Conservation (phyloP, 2,888 invertebrate genomes). For the Pyrocoelia pectoralis region DNA sequence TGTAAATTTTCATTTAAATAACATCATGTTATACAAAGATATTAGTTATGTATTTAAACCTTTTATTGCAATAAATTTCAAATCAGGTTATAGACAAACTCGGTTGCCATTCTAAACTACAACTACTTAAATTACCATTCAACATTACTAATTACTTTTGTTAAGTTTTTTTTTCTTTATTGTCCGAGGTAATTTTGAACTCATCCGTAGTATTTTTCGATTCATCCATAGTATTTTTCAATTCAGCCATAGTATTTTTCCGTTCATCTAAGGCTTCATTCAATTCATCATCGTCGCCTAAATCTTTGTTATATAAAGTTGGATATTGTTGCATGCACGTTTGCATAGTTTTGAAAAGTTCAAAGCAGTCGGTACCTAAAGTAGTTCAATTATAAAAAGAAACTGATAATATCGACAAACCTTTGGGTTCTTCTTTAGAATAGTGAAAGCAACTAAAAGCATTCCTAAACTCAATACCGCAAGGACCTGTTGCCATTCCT, state of each 20-base stretch:
- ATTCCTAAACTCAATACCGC: constrained; percentile 90
- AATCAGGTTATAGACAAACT: too few species aligned
- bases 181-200: too few species aligned
- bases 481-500: constrained; percentile 97
- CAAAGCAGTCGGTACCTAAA: constrained; percentile 82
- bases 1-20: too few species aligned
- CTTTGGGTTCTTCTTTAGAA: constrained; percentile 88
- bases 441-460: constrained; percentile 97
- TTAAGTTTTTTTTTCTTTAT: too few species aligned
- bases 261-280: constrained; percentile 43
- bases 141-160: too few species aligned
- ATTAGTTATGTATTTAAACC: too few species aligned
- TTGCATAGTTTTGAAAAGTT: constrained; percentile 90
- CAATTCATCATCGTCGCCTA: constrained; percentile 69
- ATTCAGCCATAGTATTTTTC: constrained; percentile 21
- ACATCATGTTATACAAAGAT: too few species aligned
- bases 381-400: constrained; percentile 14
- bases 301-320: constrained; percentile 79
- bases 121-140: too few species aligned
- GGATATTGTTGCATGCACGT: constrained; percentile 89
- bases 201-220: too few species aligned
- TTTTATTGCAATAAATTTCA: too few species aligned
- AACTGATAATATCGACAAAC: constrained; percentile 54
- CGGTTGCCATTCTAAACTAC: too few species aligned
- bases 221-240: not conserved